Conservation (phyloP, 2,888 invertebrate genomes). For the Hypomecis atomaria region DNA sequence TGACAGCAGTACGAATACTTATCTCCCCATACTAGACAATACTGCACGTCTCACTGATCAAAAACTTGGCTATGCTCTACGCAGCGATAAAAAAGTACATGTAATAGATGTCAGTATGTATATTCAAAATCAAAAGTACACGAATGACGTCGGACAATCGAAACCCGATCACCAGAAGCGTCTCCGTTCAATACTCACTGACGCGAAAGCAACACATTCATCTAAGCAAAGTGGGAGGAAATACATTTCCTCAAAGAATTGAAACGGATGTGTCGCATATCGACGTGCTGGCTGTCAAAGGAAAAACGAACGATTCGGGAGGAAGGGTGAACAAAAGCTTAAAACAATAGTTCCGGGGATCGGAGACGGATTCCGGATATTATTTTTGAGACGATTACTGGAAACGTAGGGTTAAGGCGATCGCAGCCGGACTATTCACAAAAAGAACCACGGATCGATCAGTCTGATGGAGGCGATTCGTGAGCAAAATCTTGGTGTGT, state of each 20-base stretch:
- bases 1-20: too few relatives aligned
- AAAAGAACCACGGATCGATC: too few relatives aligned
- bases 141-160: slow-evolving; percentile 28
- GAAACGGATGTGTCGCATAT: slow-evolving; percentile 48
- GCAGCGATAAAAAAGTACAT: not conserved
- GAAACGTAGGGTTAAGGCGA: too few relatives aligned
- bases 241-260: slow-evolving; percentile 54
- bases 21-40: too few relatives aligned
- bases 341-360: slow-evolving; percentile 15
- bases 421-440: too few relatives aligned
- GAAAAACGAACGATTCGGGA: slow-evolving; percentile 33
- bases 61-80: not conserved
- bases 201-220: slow-evolving; percentile 41
- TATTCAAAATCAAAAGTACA: slow-evolving; percentile 15
- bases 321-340: slow-evolving; percentile 18
- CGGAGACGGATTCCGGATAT: not conserved
- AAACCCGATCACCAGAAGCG: slow-evolving; percentile 29
- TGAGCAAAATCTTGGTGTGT: too few relatives aligned
- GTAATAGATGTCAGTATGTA: slow-evolving; percentile 3
- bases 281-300: slow-evolving; percentile 43
- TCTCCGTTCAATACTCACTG: slow-evolving; percentile 35
- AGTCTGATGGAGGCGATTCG: too few relatives aligned
- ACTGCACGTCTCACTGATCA: not conserved
- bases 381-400: not conserved
- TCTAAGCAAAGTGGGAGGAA: slow-evolving; percentile 40